Conservation (phyloP, 1,140 invertebrate genomes). For the Druon quercuslanigerum region DNA sequence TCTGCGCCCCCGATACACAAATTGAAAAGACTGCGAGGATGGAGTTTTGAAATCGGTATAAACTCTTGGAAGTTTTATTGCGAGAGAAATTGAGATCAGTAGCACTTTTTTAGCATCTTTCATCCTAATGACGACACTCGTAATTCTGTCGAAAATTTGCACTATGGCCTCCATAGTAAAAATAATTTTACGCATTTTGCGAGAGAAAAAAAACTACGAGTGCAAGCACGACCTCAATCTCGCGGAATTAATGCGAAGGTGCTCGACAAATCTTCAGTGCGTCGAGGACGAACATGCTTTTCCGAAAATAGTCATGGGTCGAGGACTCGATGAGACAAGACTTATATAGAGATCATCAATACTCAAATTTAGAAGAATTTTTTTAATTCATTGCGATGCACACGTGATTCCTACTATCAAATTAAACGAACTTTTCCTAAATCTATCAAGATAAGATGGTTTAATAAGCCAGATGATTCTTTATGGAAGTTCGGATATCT, state of each 20-base stretch:
- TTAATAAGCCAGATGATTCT: too few species aligned
- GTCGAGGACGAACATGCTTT: slow-evolving; percentile 19
- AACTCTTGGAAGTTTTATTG: too few species aligned
- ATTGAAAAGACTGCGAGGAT: too few species aligned
- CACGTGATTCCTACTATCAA: too few species aligned
- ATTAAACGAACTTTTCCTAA: too few species aligned
- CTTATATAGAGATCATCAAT: background rate
- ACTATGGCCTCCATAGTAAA: background rate
- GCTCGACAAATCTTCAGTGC: slow-evolving; percentile 21
- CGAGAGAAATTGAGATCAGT: too few species aligned
- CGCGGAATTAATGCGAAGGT: slow-evolving; percentile 21
- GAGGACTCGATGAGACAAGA: slow-evolving; percentile 24
- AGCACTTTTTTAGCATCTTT: background rate
- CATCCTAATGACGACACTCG: background rate
- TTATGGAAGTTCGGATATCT: too few species aligned
- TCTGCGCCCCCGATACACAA: too few species aligned
- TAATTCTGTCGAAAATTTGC: background rate
- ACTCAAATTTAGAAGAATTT: slow-evolving; percentile 11
- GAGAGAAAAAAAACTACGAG: background rate
- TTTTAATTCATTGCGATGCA: background rate
- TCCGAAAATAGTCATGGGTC: slow-evolving; percentile 30
- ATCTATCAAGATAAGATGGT: too few species aligned
- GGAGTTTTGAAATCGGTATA: too few species aligned
- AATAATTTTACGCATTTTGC: slow-evolving; percentile 23
- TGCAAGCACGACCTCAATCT: slow-evolving; percentile 23